Conservation (phyloP, 2,797 vertebrate genomes). For the Spondyliosoma cantharus region DNA sequence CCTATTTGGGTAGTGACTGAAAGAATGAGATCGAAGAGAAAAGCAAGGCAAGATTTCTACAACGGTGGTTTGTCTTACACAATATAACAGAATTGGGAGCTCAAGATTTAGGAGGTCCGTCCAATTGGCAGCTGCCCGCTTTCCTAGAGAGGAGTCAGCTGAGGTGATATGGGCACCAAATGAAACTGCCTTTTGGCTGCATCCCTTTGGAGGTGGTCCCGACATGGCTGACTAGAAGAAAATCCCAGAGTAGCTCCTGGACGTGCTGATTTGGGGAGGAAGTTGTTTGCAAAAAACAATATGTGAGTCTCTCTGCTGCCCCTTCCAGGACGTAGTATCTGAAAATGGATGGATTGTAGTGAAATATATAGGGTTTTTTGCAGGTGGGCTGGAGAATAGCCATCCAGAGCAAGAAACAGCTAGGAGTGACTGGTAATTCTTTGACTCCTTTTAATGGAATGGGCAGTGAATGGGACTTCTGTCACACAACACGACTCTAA, state of each 20-base stretch:
- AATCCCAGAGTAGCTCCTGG: conserved; percentile 16
- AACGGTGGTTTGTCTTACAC: background rate
- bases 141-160: conserved; percentile 16
- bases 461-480: conserved; percentile 57
- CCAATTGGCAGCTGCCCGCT: background rate
- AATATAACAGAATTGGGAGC: background rate
- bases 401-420: conserved; percentile 36
- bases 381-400: conserved; percentile 25
- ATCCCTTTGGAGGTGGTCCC: conserved; percentile 34
- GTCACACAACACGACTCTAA: conserved; percentile 55
- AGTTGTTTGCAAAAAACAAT: conserved; percentile 15
- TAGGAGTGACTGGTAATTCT: conserved; percentile 52
- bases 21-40: background rate
- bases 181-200: conserved; percentile 21
- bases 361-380: conserved; percentile 36
- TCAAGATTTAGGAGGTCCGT: conserved; percentile 1
- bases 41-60: background rate
- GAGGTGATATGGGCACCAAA: conserved; percentile 37
- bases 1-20: background rate
- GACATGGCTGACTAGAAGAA: conserved; percentile 10
- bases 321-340: conserved; percentile 16
- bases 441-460: conserved; percentile 62
- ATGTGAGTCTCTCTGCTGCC: background rate
- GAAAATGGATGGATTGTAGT: conserved; percentile 30
- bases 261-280: conserved; percentile 14